Evolutionary conservation across 2,888 invertebrate species (phyloP).

Genomic region (Hedychridium roseum): DNA sequence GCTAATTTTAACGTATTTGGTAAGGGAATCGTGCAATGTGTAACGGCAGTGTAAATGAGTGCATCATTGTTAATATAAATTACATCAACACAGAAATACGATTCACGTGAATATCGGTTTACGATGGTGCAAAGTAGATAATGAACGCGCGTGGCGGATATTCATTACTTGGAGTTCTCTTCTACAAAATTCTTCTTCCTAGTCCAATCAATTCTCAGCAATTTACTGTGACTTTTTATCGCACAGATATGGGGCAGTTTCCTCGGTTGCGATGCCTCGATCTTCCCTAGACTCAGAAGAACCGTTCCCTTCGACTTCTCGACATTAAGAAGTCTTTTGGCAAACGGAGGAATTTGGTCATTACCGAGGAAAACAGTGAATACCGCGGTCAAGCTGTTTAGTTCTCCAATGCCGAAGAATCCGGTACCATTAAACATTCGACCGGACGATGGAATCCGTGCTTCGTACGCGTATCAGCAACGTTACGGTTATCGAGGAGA

Average conservation of each 20-base stretch:
- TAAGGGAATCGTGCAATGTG: no score
- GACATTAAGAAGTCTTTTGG: slow-evolving; percentile 9
- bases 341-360: slow-evolving; percentile 14
- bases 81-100: no score
- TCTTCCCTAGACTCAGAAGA: slow-evolving; percentile 13
- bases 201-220: no score
- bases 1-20: no score
- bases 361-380: slow-evolving; percentile 20
- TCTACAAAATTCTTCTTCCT: no score
- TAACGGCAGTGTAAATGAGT: no score
- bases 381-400: slow-evolving; percentile 9
- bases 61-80: no score
- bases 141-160: no score
- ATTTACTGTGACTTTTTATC: slow-evolving; percentile 8
- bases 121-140: no score
- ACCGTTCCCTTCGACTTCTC: slow-evolving; percentile 23
- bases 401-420: slow-evolving; percentile 10
- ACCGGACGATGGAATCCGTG: slow-evolving; percentile 39
- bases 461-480: slow-evolving; percentile 32
- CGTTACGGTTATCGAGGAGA: slow-evolving; percentile 49
- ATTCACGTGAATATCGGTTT: no score
- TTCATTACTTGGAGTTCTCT: no score
- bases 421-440: slow-evolving; percentile 27
- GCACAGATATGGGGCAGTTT: slow-evolving; percentile 7
- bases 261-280: slow-evolving; percentile 4